A percentile compares a stretch with the other conserved stretches of the same genome.
phyloP scores from a whole-genome alignment of 2,113 vertebrate genomes.

The Tetrax tetrax region DNA sequence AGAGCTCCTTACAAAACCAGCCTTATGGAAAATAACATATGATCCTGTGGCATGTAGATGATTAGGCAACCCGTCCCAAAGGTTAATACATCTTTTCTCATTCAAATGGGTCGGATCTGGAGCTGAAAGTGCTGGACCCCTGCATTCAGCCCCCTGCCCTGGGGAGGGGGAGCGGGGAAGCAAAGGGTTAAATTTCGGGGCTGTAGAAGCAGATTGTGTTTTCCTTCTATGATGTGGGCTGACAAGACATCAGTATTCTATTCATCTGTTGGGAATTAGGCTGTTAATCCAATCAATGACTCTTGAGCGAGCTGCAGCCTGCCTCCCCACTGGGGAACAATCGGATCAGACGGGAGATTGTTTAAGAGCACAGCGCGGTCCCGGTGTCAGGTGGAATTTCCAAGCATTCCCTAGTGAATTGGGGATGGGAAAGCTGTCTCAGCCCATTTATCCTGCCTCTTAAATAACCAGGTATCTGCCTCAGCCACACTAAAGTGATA shows the following conservation, averaged over 20 bases:
- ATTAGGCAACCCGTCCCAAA: not conserved
- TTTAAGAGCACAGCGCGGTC: slow-evolving; percentile 81
- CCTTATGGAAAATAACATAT: not conserved
- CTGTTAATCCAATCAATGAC: slow-evolving; percentile 98
- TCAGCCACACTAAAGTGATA: slow-evolving; percentile 72
- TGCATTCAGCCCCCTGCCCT: not conserved
- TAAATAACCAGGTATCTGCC: slow-evolving; percentile 82
- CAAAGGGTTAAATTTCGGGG: slow-evolving; percentile 78
- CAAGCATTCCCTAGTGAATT: slow-evolving; percentile 81
- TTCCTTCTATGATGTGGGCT: slow-evolving; percentile 84
- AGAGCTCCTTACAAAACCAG: not conserved
- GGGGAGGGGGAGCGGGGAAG: not conserved
- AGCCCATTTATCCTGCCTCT: slow-evolving; percentile 79
- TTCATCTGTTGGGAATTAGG: slow-evolving; percentile 96
- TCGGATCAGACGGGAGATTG: slow-evolving; percentile 87
- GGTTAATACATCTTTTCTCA: not conserved
- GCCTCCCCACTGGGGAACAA: slow-evolving; percentile 88
- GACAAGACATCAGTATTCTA: slow-evolving; percentile 93
- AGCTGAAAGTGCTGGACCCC: not conserved
- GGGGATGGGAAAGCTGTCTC: slow-evolving; percentile 78
- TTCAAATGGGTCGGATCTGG: not conserved
- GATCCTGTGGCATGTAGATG: not conserved
- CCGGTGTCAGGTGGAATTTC: slow-evolving; percentile 85
- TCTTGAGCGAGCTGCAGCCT: slow-evolving; percentile 89
- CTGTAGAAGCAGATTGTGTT: slow-evolving; percentile 84